Conservation (phyloP, 1,140 invertebrate species). For the Yoshiicerus persimilis region DNA sequence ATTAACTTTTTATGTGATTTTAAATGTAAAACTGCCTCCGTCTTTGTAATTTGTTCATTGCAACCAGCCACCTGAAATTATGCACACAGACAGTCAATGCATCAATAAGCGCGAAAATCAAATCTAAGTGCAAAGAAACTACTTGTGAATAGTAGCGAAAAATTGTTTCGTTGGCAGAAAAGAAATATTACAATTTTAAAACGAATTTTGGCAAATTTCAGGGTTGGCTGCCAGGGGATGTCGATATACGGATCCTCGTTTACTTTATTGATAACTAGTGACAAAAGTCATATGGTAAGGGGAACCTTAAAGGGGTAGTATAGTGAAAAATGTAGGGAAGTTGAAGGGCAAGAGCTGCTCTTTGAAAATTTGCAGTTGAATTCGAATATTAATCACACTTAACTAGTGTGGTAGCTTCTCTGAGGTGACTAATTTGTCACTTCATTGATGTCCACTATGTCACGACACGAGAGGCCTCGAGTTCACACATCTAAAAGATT, state of each 20-base stretch:
- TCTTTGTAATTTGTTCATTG: neutral
- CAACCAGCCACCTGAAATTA: neutral
- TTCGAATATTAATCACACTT: neutral
- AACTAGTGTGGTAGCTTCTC: neutral
- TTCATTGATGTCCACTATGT: neutral
- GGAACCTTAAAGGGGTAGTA: neutral
- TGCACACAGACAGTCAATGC: neutral
- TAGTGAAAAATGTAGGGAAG: conserved; percentile 2
- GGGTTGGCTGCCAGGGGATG: neutral
- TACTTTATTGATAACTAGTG: neutral
- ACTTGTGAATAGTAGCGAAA: neutral
- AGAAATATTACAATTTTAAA: neutral
- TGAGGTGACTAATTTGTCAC: neutral
- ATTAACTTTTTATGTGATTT: neutral
- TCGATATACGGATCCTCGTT: neutral
- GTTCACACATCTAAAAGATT: neutral
- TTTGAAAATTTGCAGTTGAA: conserved; percentile 5
- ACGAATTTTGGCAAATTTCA: neutral
- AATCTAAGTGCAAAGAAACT: neutral
- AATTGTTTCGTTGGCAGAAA: neutral
- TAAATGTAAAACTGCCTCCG: neutral
- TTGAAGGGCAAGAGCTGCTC: neutral
- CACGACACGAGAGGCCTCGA: neutral
- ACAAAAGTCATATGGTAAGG: neutral
- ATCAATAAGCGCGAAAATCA: neutral